phyloP scores from a whole-genome alignment of 2,888 invertebrate genomes.

The Zeuzera pyrina region DNA sequence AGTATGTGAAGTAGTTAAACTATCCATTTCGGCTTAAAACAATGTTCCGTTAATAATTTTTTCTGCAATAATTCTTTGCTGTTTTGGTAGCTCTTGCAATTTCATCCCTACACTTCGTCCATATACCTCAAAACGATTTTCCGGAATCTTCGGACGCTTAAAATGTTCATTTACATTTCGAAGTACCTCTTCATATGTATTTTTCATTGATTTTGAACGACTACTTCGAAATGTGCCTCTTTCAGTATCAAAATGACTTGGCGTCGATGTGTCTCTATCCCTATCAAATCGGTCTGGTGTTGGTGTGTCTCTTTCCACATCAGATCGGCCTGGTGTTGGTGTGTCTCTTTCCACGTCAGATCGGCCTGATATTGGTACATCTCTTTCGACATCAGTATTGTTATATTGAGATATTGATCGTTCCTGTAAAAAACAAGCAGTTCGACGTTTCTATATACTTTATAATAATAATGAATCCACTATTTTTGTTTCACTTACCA shows the following conservation, averaged over 20 bases:
- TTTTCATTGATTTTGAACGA: constrained; percentile 2
- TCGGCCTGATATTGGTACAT: constrained; percentile 2
- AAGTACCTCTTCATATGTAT: constrained; percentile 1
- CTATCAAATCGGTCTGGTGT: constrained; percentile 1
- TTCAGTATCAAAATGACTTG: constrained; percentile 1
- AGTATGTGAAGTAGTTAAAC: constrained; percentile 6
- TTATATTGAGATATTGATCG: constrained; percentile 1
- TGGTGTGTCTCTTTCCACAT: constrained; percentile 3
- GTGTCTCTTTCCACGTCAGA: constrained; percentile 3
- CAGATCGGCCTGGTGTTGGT: constrained; percentile 2
- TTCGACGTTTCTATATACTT: no score
- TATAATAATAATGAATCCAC: no score
- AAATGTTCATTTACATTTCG: no score
- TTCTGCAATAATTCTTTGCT: constrained; percentile 10
- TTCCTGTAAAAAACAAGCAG: constrained; percentile 1
- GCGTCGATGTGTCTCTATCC: constrained; percentile 1
- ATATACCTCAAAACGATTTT: constrained; percentile 9
- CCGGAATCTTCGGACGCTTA: constrained; percentile 4
- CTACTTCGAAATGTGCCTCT: not conserved
- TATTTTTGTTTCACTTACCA: no score
- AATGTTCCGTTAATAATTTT: constrained; percentile 12
- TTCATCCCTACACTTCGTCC: constrained; percentile 10
- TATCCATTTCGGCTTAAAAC: constrained; percentile 9
- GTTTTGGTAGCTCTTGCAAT: constrained; percentile 7
- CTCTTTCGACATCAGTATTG: constrained; percentile 1